These are phyloP conservation scores for Hirtodrosophila alboralis DNA, from an alignment of 2,888 invertebrate genomes.

Conservation along the genomic window DNA sequence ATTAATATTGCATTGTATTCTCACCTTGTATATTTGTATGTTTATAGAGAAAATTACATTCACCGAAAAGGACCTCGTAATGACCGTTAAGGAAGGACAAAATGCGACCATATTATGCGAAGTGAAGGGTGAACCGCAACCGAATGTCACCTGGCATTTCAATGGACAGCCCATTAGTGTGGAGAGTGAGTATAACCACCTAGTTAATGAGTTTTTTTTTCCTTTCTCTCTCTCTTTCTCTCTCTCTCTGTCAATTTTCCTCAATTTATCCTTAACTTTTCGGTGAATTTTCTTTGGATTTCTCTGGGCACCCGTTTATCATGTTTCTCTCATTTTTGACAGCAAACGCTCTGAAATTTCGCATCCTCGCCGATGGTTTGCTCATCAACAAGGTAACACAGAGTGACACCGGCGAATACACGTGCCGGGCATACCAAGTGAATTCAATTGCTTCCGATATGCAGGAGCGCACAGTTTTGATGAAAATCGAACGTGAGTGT, in stretches of 20 bases:
- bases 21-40: conserved; percentile 8
- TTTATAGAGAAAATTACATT: conserved; percentile 85
- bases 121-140: conserved; percentile 84
- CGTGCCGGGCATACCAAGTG: conserved; percentile 86
- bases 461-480: conserved; percentile 85
- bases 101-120: conserved; percentile 84
- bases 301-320: conserved; percentile 33
- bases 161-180: conserved; percentile 83
- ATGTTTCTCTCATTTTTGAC: conserved; percentile 38
- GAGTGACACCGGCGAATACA: conserved; percentile 86
- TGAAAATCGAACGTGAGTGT: conserved; percentile 87
- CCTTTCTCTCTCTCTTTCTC: conserved; percentile 5
- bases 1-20: conserved; percentile 71
- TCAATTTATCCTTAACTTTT: conserved; percentile 5
- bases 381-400: conserved; percentile 86
- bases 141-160: conserved; percentile 84
- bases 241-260: background rate
- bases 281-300: conserved; percentile 20
- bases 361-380: conserved; percentile 85
- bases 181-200: conserved; percentile 75
- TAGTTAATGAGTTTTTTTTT: conserved; percentile 57
- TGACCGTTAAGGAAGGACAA: conserved; percentile 85
- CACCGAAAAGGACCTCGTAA: conserved; percentile 85
- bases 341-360: conserved; percentile 82
- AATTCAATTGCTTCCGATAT: conserved; percentile 85